A percentile compares a stretch with the other conserved stretches of the same genome.
Evolutionary conservation across 1,140 invertebrate genomes (phyloP).

Genomic region (Diachasmimorpha longicaudata): DNA sequence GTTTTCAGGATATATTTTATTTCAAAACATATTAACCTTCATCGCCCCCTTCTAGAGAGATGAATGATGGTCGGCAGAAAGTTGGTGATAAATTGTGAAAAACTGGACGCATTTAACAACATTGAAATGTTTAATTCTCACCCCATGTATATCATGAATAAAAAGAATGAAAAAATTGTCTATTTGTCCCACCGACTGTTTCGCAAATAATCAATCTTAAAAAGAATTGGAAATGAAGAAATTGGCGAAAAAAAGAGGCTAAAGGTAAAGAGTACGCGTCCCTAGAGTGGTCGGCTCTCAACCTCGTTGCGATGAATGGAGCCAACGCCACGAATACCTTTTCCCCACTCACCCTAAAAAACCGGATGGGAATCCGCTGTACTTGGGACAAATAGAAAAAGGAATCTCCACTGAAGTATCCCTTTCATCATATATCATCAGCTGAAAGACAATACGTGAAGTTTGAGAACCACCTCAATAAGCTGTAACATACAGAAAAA

Average conservation of each 20-base stretch:
- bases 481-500: not conserved
- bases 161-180: not conserved
- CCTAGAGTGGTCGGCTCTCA: not conserved
- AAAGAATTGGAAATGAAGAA: not conserved
- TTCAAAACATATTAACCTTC: too few species aligned
- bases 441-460: not conserved
- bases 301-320: conserved; percentile 23
- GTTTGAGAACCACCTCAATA: not conserved
- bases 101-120: too few species aligned
- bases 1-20: too few species aligned
- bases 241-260: not conserved
- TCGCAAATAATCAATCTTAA: not conserved
- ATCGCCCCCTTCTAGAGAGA: too few species aligned
- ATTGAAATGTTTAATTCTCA: too few species aligned
- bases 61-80: too few species aligned
- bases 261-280: not conserved
- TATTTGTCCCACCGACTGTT: not conserved
- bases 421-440: not conserved
- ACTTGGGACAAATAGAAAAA: not conserved
- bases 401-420: not conserved
- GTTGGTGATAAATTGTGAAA: too few species aligned
- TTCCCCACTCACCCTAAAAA: conserved; percentile 3
- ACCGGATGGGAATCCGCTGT: not conserved
- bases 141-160: too few species aligned
- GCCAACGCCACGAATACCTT: not conserved